Percentiles rank a stretch among this genome's conserved stretches.
Conservation (phyloP, 2,113 vertebrate species). For the Rissa tridactyla region DNA sequence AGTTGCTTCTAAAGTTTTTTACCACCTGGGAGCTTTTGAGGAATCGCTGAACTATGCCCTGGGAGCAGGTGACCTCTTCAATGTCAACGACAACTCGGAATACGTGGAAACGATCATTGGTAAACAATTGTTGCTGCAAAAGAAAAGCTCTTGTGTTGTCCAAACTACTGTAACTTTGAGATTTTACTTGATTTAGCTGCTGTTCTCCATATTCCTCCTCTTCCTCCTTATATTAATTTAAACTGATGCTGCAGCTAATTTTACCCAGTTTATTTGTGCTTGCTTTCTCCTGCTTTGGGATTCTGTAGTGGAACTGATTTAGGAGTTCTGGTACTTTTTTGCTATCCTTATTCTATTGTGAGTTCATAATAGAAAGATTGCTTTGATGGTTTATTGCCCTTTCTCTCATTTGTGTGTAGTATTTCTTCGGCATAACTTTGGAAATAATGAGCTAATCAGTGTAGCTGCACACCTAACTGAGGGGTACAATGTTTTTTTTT, state of each 20-base stretch:
- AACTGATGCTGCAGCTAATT: neutral
- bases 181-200: neutral
- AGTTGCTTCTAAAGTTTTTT: conserved; percentile 98
- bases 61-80: conserved; percentile 98
- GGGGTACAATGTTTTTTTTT: neutral
- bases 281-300: neutral
- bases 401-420: neutral
- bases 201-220: neutral
- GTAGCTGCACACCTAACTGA: neutral
- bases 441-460: neutral
- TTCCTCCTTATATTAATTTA: neutral
- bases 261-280: neutral
- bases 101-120: conserved; percentile 99
- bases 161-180: neutral
- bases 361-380: neutral
- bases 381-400: neutral
- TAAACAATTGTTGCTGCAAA: conserved; percentile 61
- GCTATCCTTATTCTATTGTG: fast-evolving
- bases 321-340: neutral
- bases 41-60: conserved; percentile 97
- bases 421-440: neutral
- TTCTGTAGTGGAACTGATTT: neutral
- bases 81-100: conserved; percentile 96
- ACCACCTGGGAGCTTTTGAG: conserved; percentile 97
- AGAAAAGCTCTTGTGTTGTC: neutral